Evolutionary conservation across 2,888 invertebrate species (phyloP).

Genomic region (Mythimna ferrago): DNA sequence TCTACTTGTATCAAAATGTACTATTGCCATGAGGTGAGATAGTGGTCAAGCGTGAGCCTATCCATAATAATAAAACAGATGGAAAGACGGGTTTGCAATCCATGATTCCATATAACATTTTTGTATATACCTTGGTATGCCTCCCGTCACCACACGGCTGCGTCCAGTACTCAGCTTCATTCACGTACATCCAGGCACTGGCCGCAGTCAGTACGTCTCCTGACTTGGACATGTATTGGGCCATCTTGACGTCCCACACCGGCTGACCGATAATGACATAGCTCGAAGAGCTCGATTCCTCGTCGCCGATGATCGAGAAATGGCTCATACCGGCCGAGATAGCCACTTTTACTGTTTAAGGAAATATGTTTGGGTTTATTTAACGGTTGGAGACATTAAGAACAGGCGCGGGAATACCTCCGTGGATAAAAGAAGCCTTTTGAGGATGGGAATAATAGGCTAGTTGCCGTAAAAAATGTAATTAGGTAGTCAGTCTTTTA

Average conservation of each 20-base stretch:
- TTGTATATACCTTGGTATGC: conserved; percentile 83
- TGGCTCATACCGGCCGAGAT: conserved; percentile 91
- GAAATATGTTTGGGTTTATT: neutral
- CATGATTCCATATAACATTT: too few species aligned
- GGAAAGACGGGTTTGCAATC: too few species aligned
- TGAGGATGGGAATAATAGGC: too few species aligned
- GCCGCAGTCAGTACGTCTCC: conserved; percentile 92
- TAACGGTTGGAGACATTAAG: neutral
- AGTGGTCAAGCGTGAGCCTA: too few species aligned
- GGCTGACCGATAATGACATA: conserved; percentile 92
- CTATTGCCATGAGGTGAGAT: too few species aligned
- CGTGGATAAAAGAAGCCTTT: too few species aligned
- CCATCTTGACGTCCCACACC: conserved; percentile 90
- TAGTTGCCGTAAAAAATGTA: too few species aligned
- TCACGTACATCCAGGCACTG: conserved; percentile 91
- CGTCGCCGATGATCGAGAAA: conserved; percentile 90
- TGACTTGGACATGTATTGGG: conserved; percentile 87
- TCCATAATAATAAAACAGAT: too few species aligned
- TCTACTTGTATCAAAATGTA: too few species aligned
- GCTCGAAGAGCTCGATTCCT: conserved; percentile 81
- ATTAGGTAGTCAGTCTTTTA: too few species aligned
- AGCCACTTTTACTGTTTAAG: conserved; percentile 90
- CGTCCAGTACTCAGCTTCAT: conserved; percentile 91
- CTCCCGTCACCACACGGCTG: conserved; percentile 88
- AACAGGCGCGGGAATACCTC: neutral